Percentiles rank a stretch among this genome's conserved stretches.
Evolutionary conservation across 1,140 invertebrate genomes (phyloP).

Genomic region (Aphidius ervi): DNA sequence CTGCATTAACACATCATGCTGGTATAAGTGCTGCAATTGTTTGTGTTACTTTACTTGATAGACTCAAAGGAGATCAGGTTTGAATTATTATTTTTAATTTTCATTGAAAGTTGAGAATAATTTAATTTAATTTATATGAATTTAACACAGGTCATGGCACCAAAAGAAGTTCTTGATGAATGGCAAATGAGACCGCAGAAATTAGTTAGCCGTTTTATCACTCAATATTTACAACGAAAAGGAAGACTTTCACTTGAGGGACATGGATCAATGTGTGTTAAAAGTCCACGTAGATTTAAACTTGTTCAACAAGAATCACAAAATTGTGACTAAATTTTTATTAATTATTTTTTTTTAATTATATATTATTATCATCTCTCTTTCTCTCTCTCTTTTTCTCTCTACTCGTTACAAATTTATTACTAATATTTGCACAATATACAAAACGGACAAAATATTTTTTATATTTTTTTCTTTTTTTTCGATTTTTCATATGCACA

Average conservation of each 20-base stretch:
- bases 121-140: conserved; percentile 11
- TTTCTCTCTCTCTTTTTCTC: neutral
- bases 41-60: conserved; percentile 90
- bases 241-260: conserved; percentile 66
- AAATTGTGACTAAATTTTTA: conserved; percentile 71
- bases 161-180: conserved; percentile 86
- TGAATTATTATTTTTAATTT: neutral
- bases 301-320: conserved; percentile 86
- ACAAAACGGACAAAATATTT: too few relatives aligned
- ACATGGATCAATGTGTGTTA: conserved; percentile 72
- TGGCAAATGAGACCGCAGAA: conserved; percentile 91
- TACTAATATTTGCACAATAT: too few relatives aligned
- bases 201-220: conserved; percentile 83
- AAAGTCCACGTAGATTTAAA: conserved; percentile 79
- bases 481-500: too few relatives aligned
- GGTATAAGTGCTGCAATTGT: conserved; percentile 89
- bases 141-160: conserved; percentile 67
- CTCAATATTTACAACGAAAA: conserved; percentile 73
- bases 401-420: too few relatives aligned
- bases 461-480: too few relatives aligned
- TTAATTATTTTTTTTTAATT: too few relatives aligned
- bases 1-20: conserved; percentile 90
- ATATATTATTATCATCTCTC: neutral
- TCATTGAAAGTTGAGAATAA: neutral
- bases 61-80: conserved; percentile 92